phyloP scores from a whole-genome alignment of 2,888 invertebrate species.

The Gordius sp. region DNA sequence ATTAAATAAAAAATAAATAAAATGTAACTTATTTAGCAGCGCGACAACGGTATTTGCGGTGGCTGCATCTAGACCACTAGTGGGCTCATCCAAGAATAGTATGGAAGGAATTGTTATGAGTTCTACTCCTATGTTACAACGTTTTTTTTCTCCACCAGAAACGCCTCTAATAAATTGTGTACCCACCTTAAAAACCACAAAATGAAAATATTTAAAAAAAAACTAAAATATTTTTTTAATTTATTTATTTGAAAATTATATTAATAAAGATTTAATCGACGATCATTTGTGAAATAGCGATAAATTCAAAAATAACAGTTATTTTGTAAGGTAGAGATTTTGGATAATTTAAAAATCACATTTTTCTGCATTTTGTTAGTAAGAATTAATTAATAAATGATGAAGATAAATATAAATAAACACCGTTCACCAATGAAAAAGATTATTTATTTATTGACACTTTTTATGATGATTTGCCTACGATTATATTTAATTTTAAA shows the following conservation, averaged over 20 bases:
- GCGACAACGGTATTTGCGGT: conserved; percentile 79
- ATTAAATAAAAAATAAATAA: not conserved
- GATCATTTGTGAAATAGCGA: not conserved
- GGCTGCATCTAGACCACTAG: conserved; percentile 76
- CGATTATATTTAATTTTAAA: not conserved
- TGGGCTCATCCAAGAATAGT: conserved; percentile 88
- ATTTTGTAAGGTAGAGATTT: not conserved
- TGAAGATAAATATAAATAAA: no score
- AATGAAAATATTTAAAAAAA: not conserved
- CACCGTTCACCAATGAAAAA: no score
- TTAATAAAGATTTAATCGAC: not conserved
- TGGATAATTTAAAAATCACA: no score
- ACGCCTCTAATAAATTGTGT: conserved; percentile 56
- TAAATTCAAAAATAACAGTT: not conserved
- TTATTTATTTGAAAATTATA: not conserved
- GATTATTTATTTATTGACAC: no score
- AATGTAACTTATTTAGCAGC: conserved; percentile 31
- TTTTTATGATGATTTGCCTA: no score
- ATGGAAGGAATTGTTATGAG: conserved; percentile 73
- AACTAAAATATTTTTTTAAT: not conserved
- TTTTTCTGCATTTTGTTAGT: no score
- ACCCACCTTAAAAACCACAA: not conserved
- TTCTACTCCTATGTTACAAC: conserved; percentile 76
- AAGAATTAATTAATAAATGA: no score
- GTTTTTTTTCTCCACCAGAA: conserved; percentile 78